Base-by-base conservation (phyloP, 2,113 vertebrate species). In the Xyliphius kryptos region DNA sequence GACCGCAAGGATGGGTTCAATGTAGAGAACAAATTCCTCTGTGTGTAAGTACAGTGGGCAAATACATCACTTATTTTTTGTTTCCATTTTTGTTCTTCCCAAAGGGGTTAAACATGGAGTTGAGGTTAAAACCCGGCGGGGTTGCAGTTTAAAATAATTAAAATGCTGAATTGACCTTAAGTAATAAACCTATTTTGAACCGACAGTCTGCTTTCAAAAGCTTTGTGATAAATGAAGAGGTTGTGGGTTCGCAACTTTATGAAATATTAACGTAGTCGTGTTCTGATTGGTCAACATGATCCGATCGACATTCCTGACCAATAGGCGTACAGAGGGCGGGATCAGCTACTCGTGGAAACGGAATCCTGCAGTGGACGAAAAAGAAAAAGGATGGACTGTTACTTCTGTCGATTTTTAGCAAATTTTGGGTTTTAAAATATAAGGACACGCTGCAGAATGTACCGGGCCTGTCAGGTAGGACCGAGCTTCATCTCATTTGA, bases 311-410 rank as follows among this genome's bases (percentile, higher is more conserved):
- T 6, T 57, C 5, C 13, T 37, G 10, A 26, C 73, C 55, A 71
- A 74, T 74, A 5, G 50, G 19, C 19, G 15, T 14, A 9, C 14
- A 20, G 26, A 16, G 52, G 53, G 73, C 53, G 69, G 68, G 26
- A 53, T 17, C 22, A 26, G 40, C 44, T 52, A 66, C 66, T 71
- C 68, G 56, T 68, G 69, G 64, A 74, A 48, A 61, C 51, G 51
- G 46, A 55, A 69, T 63, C 55, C 67, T 56, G 71, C 59, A 21
- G 32, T 66, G 66, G 61, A 68, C 61, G 53, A 49, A 64, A 50
- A 51, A 37, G 38, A 56, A 59, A 43, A 64, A 55, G 32, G 17
- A 22, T 38, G 43, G 36, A 17, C 22, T 32, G 1, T 32, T 32
- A 32, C 1, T 32, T 32, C 26, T 32, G 17, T 52, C 16, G 62